A percentile compares a stretch with the other conserved stretches of the same genome.
Evolutionary conservation across 2,888 invertebrate genomes (phyloP).

Genomic region (Aphodius sticticus): DNA sequence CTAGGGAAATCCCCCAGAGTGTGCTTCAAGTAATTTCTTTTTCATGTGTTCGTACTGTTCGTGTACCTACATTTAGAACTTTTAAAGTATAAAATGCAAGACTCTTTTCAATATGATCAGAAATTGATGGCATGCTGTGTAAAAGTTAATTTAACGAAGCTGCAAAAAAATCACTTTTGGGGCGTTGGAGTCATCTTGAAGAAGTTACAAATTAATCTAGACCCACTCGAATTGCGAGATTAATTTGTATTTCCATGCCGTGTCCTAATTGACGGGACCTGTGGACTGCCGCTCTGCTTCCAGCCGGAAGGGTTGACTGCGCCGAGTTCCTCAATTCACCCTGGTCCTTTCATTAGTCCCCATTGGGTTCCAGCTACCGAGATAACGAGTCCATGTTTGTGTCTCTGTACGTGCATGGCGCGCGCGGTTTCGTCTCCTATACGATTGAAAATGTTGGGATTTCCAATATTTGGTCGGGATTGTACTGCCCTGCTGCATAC

Average conservation of each 20-base stretch:
- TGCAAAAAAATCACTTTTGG: neutral
- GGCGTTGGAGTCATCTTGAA: neutral
- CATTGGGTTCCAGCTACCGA: constrained; percentile 4
- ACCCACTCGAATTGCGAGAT: neutral
- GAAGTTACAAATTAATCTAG: neutral
- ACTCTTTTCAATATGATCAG: neutral
- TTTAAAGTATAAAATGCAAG: no score
- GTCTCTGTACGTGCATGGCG: neutral
- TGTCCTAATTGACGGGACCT: neutral
- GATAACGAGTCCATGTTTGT: neutral
- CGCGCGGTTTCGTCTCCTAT: neutral
- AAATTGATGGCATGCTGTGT: neutral
- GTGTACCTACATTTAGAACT: no score
- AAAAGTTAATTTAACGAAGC: neutral
- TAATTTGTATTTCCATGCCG: constrained; percentile 18
- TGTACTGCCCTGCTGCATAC: neutral
- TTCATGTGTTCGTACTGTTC: no score
- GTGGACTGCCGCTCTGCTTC: neutral
- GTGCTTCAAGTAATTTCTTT: no score
- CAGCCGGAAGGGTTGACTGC: neutral
- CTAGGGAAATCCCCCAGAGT: no score
- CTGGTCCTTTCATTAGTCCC: neutral
- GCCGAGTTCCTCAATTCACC: neutral
- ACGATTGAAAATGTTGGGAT: neutral
- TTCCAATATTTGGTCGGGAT: neutral